Evolutionary conservation across 2,888 invertebrate genomes (phyloP), one percentile per base, ranked within the genome.

Genomic region (Cheilosia soror): DNA sequence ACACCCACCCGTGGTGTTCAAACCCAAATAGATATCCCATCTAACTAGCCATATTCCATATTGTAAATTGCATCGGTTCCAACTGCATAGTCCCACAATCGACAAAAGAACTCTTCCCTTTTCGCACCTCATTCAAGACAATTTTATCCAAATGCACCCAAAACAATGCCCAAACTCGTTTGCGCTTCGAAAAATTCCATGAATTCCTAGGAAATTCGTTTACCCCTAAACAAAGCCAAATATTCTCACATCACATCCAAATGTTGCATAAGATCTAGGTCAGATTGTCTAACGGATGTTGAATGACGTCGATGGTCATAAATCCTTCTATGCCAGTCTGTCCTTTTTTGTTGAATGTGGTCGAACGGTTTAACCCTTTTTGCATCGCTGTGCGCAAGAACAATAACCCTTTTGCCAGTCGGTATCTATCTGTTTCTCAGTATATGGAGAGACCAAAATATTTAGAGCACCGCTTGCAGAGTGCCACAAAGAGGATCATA

Each of bases 401-500:
- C 42, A 44, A 1, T 2, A 57, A 71, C 49, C 84, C 81, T 69
- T 80, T 69, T 40, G 13, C 11, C 37, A 5, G 15, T 11, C 1
- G 4, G 37, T 20, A 20, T 20, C 20, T 20, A 20, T 20, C 11
- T 13, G 13, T n/a, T 5, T 11, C 69, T 9, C 68, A 31, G 76
- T 49, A 53, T 51, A 33, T 40, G 58, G 33, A 20, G 33, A 51
- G 88, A 88, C 88, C 89, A 88, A 90, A 91, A 91, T 91, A 91
- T 91, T 91, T 91, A 88, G 89, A 90, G 82, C 85, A 88, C 65
- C 85, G 51, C 87, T 81, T 73, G 65, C 80, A 40, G 88, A 88
- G 88, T 80, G 80, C 20, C 47, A 80, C 84, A 85, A 85, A 60
- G 60, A 69, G 15, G 42, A 31, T 57, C 80, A 68, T 85, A 85